Base-by-base conservation (phyloP, 2,888 invertebrate genomes). In the Cremastobaeus sp. region DNA sequence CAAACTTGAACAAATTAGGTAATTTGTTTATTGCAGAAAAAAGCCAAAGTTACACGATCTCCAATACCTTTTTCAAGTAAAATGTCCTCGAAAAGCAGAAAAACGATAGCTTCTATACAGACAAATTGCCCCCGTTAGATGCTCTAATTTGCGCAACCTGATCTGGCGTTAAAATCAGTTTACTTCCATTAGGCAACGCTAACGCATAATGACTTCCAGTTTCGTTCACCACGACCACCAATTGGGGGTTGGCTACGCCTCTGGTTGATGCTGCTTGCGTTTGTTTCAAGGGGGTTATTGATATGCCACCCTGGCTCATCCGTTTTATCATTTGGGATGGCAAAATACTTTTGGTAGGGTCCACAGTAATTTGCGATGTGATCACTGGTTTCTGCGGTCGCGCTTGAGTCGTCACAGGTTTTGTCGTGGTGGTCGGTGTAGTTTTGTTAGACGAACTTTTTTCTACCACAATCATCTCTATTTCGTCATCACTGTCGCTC, bases 141-240 rank as follows among this genome's bases (percentile, higher is more conserved):
- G 86, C 86, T 52, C 88, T 80, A 21, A 88, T 87, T 69, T 88
- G 86, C 0, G 87, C 88, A 1, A 88, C 85, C 55, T 88, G 88
- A 54, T 88, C 87, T 1, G 85, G 85, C 0, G 88, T 88, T 0
- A 88, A 80, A 25, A 88, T 87, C 0, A 88, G 77, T 66, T 87
- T 88, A 62, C 86, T 85, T 0, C 88, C 88, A 39, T 88, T 87
- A 0, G 88, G 87, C 9, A 88, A 68, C n/a, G 86, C 83, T 25
- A 88, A 77, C 4, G 87, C 88, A 60, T 88, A 88, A 74, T 87
- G 87, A 62, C 85, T 87, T 30, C 87, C 87, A 0, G 86, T 86
- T 60, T 87, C 87, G 34, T 87, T 87, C 0, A 87, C 86, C 2
- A 87, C 87, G 0, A 87, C 87, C 1, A 87, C 86, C 5, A 87